These are phyloP conservation scores for Nyctibius grandis DNA, from an alignment of 2,797 vertebrate genomes.

Conservation along the genomic window DNA sequence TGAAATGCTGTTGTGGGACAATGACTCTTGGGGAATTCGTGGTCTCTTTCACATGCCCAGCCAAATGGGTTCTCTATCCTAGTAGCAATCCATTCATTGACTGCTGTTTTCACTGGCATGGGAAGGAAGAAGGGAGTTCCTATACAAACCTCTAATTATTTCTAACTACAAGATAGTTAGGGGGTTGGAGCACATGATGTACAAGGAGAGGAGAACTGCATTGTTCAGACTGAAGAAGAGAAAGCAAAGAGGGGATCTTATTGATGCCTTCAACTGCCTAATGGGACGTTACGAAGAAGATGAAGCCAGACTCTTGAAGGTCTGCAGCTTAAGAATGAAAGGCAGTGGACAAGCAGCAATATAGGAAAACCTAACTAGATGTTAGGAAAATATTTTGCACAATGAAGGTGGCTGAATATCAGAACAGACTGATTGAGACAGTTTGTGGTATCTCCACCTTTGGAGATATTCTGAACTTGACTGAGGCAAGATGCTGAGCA, in stretches of 20 bases:
- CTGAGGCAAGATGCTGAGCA: background rate
- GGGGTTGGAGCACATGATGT: background rate
- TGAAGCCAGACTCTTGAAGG: background rate
- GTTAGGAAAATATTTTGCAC: background rate
- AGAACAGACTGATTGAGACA: background rate
- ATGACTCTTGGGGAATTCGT: background rate
- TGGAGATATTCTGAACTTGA: background rate
- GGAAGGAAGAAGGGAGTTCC: background rate
- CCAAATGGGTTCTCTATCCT: background rate
- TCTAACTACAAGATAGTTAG: background rate
- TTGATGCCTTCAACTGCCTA: background rate
- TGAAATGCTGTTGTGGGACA: background rate
- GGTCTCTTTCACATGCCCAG: background rate
- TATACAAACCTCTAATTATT: background rate
- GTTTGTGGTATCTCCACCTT: background rate
- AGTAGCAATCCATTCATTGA: background rate
- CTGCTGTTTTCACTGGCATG: background rate
- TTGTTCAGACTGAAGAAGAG: background rate
- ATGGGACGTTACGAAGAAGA: background rate
- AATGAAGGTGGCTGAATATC: background rate
- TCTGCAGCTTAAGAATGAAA: background rate
- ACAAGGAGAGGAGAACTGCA: rapidly evolving
- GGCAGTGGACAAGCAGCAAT: background rate
- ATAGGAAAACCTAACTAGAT: background rate
- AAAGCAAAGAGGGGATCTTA: background rate